Evolutionary conservation across 2,888 invertebrate species (phyloP), one percentile per base, ranked within the genome.

Genomic region (Chironomus tentans): DNA sequence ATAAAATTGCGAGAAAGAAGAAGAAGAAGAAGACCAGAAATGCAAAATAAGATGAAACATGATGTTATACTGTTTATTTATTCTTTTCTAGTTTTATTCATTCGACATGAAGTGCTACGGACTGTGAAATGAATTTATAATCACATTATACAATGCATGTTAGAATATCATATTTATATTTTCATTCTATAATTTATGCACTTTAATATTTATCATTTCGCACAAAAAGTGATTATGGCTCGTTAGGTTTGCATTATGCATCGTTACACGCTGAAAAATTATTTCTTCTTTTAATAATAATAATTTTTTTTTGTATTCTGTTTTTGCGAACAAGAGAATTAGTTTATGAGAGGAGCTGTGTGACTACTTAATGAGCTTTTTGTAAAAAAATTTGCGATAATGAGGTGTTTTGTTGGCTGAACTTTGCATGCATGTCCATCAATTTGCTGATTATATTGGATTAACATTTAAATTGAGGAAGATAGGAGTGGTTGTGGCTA

Each of bases 111-210:
- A 56, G 38, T 56, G 21, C 24, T 65, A 65, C 24, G 65, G 21
- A 13, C 65, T 65, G 65, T 65, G 65, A 68, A 68, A 68, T 68
- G 68, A 28, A 68, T 68, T 68, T 68, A 68, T 68, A 68, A 68
- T 68, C 46, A 22, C 68, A 68, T 68, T 68, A 65, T 65, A 38
- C 68, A 68, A 68, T 68, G 68, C 46, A 28, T 68, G 65, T 65
- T 65, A 65, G 65, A 65, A 65, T 65, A 24, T 65, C 4, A 15
- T 15, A 56, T 56, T 56, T 15, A 56, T 56, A 18, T 6, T 56
- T 56, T 50, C 50, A 15, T 28, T 38, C 38, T 15, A 56, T 56
- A 65, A 24, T 65, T 21, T 24, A 65, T 21, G 24, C 22, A 65
- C 24, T 65, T 12, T 21, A 65, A 22, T 21, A 24, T 65, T 65